phyloP scores from a whole-genome alignment of 2,888 invertebrate genomes.

The Xanthorhoe spadicearia region DNA sequence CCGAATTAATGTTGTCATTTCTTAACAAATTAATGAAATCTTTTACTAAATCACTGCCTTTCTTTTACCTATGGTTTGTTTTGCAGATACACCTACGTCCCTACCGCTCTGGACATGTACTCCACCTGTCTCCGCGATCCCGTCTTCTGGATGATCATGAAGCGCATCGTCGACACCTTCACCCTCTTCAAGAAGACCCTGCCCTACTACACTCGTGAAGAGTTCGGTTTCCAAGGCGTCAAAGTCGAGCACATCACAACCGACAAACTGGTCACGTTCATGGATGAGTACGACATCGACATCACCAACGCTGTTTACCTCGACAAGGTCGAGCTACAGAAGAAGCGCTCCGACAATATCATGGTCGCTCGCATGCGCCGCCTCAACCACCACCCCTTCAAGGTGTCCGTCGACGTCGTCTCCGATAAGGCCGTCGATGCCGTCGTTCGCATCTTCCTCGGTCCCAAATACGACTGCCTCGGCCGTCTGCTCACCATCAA shows the following conservation, averaged over 20 bases:
- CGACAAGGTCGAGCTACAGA: conserved; percentile 76
- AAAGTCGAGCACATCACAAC: conserved; percentile 86
- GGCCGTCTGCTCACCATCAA: conserved; percentile 82
- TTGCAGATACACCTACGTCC: conserved; percentile 76
- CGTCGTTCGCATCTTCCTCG: conserved; percentile 88
- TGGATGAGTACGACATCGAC: conserved; percentile 88
- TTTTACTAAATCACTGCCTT: not conserved
- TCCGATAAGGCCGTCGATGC: conserved; percentile 85
- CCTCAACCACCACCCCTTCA: conserved; percentile 88
- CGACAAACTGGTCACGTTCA: conserved; percentile 88
- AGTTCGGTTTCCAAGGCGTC: conserved; percentile 86
- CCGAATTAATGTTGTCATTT: not conserved
- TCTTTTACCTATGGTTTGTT: not conserved
- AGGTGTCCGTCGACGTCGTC: conserved; percentile 82
- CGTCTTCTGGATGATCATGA: conserved; percentile 88
- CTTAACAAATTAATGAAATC: not conserved
- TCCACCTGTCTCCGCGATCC: conserved; percentile 89
- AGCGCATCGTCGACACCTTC: conserved; percentile 84
- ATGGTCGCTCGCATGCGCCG: conserved; percentile 86
- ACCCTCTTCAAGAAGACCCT: conserved; percentile 85
- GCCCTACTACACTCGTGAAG: conserved; percentile 85
- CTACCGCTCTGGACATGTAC: conserved; percentile 87
- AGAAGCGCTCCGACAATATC: conserved; percentile 75
- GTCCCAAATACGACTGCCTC: conserved; percentile 88
- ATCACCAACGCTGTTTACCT: conserved; percentile 86